Evolutionary conservation across 2,888 invertebrate species (phyloP).

Genomic region (Cremastobaeus sp.): DNA sequence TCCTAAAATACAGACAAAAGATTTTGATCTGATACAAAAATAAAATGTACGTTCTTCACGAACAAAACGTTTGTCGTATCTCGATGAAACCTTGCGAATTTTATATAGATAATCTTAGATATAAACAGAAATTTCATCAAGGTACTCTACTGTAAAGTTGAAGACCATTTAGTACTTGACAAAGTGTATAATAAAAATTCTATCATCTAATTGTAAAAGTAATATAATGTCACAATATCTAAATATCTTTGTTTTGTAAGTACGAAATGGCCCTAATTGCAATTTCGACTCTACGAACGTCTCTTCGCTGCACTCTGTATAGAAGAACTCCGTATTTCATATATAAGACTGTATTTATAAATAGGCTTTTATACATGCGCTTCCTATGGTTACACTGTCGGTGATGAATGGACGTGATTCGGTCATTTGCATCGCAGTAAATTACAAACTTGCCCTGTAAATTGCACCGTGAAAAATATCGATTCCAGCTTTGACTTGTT

Average conservation of each 20-base stretch:
- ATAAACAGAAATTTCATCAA: constrained; percentile 19
- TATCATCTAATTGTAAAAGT: too few relatives aligned
- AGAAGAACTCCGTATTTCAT: constrained; percentile 11
- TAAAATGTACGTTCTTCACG: too few relatives aligned
- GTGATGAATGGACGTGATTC: constrained; percentile 21
- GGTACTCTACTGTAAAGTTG: background rate
- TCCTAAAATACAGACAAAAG: too few relatives aligned
- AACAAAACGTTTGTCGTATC: background rate
- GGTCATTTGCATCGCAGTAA: constrained; percentile 8
- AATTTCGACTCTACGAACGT: constrained; percentile 15
- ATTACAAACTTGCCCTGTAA: background rate
- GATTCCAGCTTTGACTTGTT: constrained; percentile 1
- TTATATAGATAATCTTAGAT: too few relatives aligned
- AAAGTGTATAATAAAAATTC: too few relatives aligned
- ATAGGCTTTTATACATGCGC: constrained; percentile 7
- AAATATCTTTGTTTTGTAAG: constrained; percentile 13
- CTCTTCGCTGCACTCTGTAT: constrained; percentile 18
- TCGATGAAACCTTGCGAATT: too few relatives aligned
- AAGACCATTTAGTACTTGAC: constrained; percentile 38
- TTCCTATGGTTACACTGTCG: constrained; percentile 11
- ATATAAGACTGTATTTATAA: constrained; percentile 5
- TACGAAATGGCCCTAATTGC: constrained; percentile 22
- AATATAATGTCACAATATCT: too few relatives aligned
- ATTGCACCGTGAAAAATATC: constrained; percentile 22
- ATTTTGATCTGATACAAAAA: too few relatives aligned